Conservation (phyloP, 2,888 invertebrate species). For the Alloplasta piceator region DNA sequence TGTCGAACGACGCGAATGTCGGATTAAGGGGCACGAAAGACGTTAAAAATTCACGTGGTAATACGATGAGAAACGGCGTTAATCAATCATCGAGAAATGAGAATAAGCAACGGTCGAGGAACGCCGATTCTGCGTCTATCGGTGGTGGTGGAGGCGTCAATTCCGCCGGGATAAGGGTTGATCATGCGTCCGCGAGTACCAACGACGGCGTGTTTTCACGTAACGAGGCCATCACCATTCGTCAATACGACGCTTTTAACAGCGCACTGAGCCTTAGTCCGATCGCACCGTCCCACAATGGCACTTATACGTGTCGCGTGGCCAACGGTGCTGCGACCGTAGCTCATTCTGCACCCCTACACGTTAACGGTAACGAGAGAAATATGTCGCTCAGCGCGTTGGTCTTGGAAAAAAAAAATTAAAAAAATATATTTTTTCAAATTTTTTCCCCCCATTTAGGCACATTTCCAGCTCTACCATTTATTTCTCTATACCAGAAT, state of each 20-base stretch:
- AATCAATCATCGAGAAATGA: slow-evolving; percentile 50
- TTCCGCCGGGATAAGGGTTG: slow-evolving; percentile 6
- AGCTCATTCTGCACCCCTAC: slow-evolving; percentile 86
- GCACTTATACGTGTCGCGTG: slow-evolving; percentile 86
- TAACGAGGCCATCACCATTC: slow-evolving; percentile 84
- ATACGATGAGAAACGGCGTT: slow-evolving; percentile 26
- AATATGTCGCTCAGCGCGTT: slow-evolving; percentile 49
- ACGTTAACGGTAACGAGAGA: slow-evolving; percentile 85
- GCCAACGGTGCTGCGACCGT: slow-evolving; percentile 86
- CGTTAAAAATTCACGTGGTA: slow-evolving; percentile 49
- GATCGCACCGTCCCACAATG: slow-evolving; percentile 85
- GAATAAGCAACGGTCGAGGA: slow-evolving; percentile 64
- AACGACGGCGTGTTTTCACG: slow-evolving; percentile 63
- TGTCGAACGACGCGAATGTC: too few relatives aligned
- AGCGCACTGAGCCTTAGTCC: slow-evolving; percentile 86
- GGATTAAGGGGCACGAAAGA: slow-evolving; percentile 61
- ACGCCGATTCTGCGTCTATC: slow-evolving; percentile 40
- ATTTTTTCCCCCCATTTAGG: slow-evolving; percentile 31
- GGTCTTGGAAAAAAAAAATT: slow-evolving; percentile 20
- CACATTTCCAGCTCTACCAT: too few relatives aligned
- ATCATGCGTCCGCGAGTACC: neutral
- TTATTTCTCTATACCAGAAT: too few relatives aligned
- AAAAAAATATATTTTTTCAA: neutral
- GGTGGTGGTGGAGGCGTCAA: slow-evolving; percentile 2
- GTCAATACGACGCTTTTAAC: slow-evolving; percentile 86